A percentile compares a stretch with the other conserved stretches of the same genome.
phyloP scores from a whole-genome alignment of 2,888 invertebrate species.

The Thera obeliscata region DNA sequence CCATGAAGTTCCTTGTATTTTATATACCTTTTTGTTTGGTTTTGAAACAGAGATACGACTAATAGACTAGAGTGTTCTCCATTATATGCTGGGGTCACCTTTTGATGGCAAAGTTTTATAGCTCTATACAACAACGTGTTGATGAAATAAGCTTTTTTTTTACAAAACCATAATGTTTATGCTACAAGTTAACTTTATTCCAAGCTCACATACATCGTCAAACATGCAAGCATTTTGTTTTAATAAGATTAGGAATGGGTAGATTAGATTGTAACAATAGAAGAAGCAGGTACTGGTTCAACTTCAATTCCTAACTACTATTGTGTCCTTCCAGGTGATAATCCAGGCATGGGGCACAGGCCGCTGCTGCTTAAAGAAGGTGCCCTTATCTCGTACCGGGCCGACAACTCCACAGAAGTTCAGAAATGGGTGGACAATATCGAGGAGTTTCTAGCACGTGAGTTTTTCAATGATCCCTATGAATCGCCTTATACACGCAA shows the following conservation, averaged over 20 bases:
- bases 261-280: too few species aligned
- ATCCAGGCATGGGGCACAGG: slow-evolving; percentile 88
- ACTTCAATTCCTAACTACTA: neutral
- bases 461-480: slow-evolving; percentile 53
- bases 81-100: too few species aligned
- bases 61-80: too few species aligned
- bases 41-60: neutral
- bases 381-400: slow-evolving; percentile 86
- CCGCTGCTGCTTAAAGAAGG: slow-evolving; percentile 85
- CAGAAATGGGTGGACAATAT: slow-evolving; percentile 85
- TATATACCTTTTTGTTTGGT: neutral
- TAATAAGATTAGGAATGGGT: too few species aligned
- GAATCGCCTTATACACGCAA: too few species aligned
- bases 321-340: slow-evolving; percentile 66
- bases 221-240: too few species aligned
- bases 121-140: too few species aligned
- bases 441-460: slow-evolving; percentile 86
- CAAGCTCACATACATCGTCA: too few species aligned
- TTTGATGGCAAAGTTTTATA: too few species aligned
- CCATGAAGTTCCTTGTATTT: slow-evolving; percentile 1
- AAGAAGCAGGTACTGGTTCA: neutral
- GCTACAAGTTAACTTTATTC: too few species aligned
- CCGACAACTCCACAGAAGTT: slow-evolving; percentile 80
- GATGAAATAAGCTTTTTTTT: too few species aligned
- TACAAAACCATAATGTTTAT: too few species aligned